A percentile compares a stretch with the other conserved stretches of the same genome.
Evolutionary conservation across 2,797 vertebrate species (phyloP).

Genomic region (Trachops cirrhosus): DNA sequence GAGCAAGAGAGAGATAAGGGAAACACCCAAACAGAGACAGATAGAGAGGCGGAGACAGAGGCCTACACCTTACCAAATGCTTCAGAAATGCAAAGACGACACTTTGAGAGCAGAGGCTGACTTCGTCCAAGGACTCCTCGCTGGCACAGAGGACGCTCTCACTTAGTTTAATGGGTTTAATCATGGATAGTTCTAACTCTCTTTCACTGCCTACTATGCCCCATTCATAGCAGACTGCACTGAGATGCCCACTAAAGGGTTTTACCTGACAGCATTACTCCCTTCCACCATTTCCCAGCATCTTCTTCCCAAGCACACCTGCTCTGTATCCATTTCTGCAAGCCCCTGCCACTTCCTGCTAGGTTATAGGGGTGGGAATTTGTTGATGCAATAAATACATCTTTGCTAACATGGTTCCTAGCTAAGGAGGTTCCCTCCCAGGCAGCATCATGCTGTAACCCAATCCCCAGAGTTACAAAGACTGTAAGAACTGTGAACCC

Average conservation of each 20-base stretch:
- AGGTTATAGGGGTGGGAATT: background rate
- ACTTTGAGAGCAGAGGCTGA: background rate
- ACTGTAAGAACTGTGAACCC: background rate
- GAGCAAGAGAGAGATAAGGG: background rate
- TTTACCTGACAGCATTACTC: no score
- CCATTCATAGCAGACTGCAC: background rate
- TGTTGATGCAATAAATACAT: background rate
- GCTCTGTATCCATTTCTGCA: background rate
- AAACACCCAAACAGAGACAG: background rate
- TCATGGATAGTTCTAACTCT: background rate
- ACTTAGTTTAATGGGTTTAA: background rate
- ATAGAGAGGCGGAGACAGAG: background rate
- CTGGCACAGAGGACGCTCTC: background rate
- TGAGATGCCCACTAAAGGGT: background rate
- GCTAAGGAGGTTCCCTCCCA: background rate
- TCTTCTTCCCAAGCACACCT: background rate
- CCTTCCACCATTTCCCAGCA: background rate
- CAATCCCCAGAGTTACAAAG: background rate
- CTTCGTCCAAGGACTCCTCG: background rate
- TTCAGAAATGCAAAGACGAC: background rate
- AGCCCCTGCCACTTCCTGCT: background rate
- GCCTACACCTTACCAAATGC: background rate
- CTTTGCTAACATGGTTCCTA: background rate
- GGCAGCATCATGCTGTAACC: background rate
- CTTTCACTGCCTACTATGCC: background rate